Conservation (phyloP, 2,113 vertebrate species). For the Patagioenas fasciata region DNA sequence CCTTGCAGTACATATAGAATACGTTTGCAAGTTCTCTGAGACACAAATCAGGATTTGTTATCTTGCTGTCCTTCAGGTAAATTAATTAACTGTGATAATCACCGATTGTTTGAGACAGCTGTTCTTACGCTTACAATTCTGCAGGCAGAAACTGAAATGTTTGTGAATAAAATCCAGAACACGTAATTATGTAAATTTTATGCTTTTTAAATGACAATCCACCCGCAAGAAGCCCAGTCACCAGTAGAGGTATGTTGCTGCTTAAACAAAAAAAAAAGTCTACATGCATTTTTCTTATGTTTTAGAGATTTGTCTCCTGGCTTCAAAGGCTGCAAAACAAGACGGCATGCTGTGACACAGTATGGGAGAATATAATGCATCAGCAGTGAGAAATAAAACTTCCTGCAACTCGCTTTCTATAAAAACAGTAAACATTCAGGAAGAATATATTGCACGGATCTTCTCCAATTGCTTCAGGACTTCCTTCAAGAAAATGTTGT, state of each 20-base stretch:
- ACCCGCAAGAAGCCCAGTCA: neutral
- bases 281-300: neutral
- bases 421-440: neutral
- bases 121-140: slow-evolving; percentile 5
- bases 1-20: neutral
- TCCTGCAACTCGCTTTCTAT: neutral
- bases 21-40: neutral
- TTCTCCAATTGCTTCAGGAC: neutral
- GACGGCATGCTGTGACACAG: slow-evolving; percentile 38
- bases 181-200: slow-evolving; percentile 40
- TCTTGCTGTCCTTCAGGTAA: neutral
- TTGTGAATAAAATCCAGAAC: neutral
- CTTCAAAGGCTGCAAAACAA: slow-evolving; percentile 40
- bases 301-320: neutral
- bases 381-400: slow-evolving; percentile 19
- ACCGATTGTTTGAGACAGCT: neutral
- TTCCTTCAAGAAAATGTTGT: neutral
- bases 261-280: neutral
- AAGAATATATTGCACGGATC: neutral
- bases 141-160: neutral
- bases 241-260: neutral
- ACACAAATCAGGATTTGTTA: neutral
- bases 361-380: slow-evolving; percentile 15
- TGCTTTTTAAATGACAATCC: neutral
- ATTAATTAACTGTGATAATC: slow-evolving; percentile 15